Evolutionary conservation across 2,888 invertebrate species (phyloP).

Genomic region (Sminthurides aquaticus): DNA sequence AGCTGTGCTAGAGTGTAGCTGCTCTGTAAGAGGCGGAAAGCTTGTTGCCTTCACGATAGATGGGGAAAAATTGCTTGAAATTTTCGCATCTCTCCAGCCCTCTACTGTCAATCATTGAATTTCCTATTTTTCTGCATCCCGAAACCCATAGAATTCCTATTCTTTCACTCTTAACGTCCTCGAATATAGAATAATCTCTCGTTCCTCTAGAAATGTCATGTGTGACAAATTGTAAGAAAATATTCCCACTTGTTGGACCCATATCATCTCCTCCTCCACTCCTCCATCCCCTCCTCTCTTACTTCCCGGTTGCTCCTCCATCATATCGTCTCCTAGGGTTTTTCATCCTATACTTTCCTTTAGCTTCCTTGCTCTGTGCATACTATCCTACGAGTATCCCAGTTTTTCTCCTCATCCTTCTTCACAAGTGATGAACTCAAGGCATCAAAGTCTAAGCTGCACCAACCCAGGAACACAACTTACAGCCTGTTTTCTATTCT

Average conservation of each 20-base stretch:
- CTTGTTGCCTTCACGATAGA: too few species aligned
- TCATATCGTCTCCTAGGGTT: neutral
- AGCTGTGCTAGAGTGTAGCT: too few species aligned
- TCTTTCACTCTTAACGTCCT: neutral
- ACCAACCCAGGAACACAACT: too few species aligned
- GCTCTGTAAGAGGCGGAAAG: too few species aligned
- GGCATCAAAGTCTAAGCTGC: too few species aligned
- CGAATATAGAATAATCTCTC: neutral
- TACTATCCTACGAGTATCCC: too few species aligned
- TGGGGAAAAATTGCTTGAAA: too few species aligned
- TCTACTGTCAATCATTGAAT: neutral
- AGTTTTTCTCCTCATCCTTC: too few species aligned
- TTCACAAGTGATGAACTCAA: too few species aligned
- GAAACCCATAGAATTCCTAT: neutral
- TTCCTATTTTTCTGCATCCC: neutral
- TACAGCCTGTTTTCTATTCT: too few species aligned
- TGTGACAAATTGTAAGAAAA: slow-evolving; percentile 32
- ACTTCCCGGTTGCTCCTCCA: slow-evolving; percentile 1
- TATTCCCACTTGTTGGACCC: slow-evolving; percentile 35
- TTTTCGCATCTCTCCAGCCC: neutral
- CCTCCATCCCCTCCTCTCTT: neutral
- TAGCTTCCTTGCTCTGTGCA: neutral
- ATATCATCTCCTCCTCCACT: neutral
- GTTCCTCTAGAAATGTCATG: slow-evolving; percentile 26
- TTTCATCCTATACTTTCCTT: neutral